Evolutionary conservation across 2,113 vertebrate genomes (phyloP), one percentile per base, ranked within the genome.

Genomic region (Leucoraja erinaceus): DNA sequence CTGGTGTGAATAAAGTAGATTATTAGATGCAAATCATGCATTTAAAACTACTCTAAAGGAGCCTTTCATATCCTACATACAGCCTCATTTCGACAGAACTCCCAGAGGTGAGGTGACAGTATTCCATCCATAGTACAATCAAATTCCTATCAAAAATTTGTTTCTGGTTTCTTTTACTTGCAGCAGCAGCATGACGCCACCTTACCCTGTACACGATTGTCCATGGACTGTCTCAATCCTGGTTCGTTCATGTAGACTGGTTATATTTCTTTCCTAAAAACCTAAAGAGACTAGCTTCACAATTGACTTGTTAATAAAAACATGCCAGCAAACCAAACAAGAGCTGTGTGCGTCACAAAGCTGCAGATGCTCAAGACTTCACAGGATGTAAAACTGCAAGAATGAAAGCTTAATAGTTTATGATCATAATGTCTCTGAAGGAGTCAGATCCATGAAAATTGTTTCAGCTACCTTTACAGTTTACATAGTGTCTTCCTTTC

Each of bases 181-280:
- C 90, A 91, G 90, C 90, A 70, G 90, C 38, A 70, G 90, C 38
- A 25, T 74, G 72, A 72, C 22, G 90, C 83, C 83, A 59, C 83
- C 59, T 88, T 63, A 63, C 83, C 83, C 81, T 86, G 78, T 86
- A 86, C 81, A 86, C 66, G 88, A 90, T 90, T 72, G 70, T 91
- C 68, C 90, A 91, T 47, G 90, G 90, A 91, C 90, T 72, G 90
- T 72, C 90, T 72, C 90, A 91, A 72, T 91, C 90, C 68, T 91
- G 90, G 66, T 91, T 91, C 90, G 38, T 91, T 91, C 66, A 91
- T 72, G 68, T 54, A 72, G 66, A 91, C 66, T 54, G 68, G 68
- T 91, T 70, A 72, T 91, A 91, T 47, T 91, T 38, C 63, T 91
- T 91, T 91, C 68, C 66, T 72, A 74, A 91, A 47, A 91, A 91